Base-by-base conservation (phyloP, 2,888 invertebrate species). In the Eustalomyia histrio region DNA sequence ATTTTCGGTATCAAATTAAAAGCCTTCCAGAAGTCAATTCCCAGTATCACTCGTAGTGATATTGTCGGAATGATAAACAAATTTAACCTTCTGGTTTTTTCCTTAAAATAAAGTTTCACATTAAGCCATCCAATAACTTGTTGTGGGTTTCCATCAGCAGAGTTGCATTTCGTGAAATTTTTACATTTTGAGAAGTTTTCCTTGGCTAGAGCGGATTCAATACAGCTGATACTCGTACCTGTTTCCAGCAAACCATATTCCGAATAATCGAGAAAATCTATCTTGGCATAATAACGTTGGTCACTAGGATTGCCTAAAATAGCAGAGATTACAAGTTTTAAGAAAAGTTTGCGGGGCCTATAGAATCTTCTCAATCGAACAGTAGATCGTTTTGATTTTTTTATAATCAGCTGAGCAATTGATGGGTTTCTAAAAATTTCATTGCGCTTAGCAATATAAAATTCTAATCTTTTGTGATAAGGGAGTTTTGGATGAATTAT, bases 231-330 rank as follows among this genome's bases (percentile, higher is more conserved):
- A 33, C 33, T 33, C 8, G 33, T 8, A 8, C 33, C 33, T 33
- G 33, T 33, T 7, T 33, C 33, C 8, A 78, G 24, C 7, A 78
- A 18, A 2, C 74, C 69, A 21, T 74, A 57, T 57, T 74, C 74
- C 0, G 17, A 12, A 29, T 21, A 64, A 8, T 69, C 17, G 4
- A 58, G 35, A 16, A 79, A 74, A 10, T 18, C n/a, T 12, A 74
- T 63, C 52, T 74, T 55, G 1, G 79, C 79, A 24, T 69, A 79
- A 14, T 60, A 68, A 4, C 79, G 10, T 39, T n/a, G 18, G 68
- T 79, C 73, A 14, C 29, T 35, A n/a, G 47, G 10, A n/a, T n/a
- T n/a, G n/a, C n/a, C n/a, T n/a, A n/a, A n/a, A n/a, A n/a, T n/a
- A n/a, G n/a, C n/a, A n/a, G n/a, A n/a, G n/a, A n/a, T n/a, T n/a